Evolutionary conservation across 2,888 invertebrate genomes (phyloP).

Genomic region (Plemyria rubiginata): DNA sequence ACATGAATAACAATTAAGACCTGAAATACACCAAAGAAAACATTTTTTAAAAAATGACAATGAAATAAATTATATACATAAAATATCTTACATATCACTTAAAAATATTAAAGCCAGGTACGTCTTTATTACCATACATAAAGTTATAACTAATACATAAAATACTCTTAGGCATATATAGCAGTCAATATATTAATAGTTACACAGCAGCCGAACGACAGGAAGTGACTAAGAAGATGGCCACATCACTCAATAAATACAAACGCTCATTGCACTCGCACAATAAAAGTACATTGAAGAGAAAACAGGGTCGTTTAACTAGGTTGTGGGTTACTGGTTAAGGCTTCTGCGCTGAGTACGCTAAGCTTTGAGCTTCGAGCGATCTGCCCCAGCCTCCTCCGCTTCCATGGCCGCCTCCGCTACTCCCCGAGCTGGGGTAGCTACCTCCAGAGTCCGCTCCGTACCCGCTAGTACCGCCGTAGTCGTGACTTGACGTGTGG

Average conservation of each 20-base stretch:
- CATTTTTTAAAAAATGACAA: constrained; percentile 27
- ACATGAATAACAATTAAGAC: constrained; percentile 23
- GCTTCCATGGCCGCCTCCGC: constrained; percentile 70
- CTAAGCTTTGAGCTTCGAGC: constrained; percentile 90
- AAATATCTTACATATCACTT: constrained; percentile 61
- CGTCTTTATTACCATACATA: constrained; percentile 53
- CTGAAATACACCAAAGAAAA: constrained; percentile 19
- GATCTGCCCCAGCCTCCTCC: constrained; percentile 91
- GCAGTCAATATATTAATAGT: constrained; percentile 38
- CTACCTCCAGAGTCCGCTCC: constrained; percentile 87
- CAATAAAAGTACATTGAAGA: constrained; percentile 61
- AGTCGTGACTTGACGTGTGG: constrained; percentile 88
- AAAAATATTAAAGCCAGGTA: constrained; percentile 78
- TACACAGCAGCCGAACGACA: constrained; percentile 47
- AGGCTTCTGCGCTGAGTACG: constrained; percentile 91
- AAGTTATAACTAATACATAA: constrained; percentile 52
- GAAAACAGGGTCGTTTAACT: constrained; percentile 74
- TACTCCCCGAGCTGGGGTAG: constrained; percentile 70
- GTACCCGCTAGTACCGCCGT: constrained; percentile 86
- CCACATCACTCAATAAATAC: constrained; percentile 65
- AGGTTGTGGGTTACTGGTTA: constrained; percentile 67
- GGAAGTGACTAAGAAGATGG: constrained; percentile 48
- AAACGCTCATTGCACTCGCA: constrained; percentile 63
- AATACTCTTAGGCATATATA: constrained; percentile 42
- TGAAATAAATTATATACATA: constrained; percentile 44